phyloP scores from a whole-genome alignment of 2,113 vertebrate genomes.

The Charadrius vociferus region DNA sequence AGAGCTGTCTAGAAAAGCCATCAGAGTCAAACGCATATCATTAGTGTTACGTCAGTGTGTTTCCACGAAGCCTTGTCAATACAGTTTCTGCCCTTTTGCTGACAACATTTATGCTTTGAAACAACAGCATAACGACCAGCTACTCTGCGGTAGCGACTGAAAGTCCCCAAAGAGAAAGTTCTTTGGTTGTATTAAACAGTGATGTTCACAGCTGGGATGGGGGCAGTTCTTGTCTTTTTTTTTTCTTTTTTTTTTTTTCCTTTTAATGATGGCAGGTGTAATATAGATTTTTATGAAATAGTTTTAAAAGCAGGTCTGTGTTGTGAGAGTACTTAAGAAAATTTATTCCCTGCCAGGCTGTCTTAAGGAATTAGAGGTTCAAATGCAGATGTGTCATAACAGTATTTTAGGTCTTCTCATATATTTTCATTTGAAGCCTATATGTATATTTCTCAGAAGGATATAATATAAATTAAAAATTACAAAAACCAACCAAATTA shows the following conservation, averaged over 20 bases:
- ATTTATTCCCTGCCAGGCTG: neutral
- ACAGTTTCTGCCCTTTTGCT: slow-evolving; percentile 3
- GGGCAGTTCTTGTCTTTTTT: fast-evolving
- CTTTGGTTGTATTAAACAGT: neutral
- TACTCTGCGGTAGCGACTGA: neutral
- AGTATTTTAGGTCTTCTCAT: neutral
- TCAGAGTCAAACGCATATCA: neutral
- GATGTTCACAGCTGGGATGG: neutral
- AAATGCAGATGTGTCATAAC: neutral
- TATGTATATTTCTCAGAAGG: neutral
- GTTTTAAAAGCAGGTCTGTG: neutral
- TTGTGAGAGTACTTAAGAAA: neutral
- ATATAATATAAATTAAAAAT: neutral
- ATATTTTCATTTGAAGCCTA: neutral
- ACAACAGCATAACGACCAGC: slow-evolving; percentile 15
- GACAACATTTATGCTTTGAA: neutral
- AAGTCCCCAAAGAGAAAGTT: slow-evolving; percentile 14
- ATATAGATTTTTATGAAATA: neutral
- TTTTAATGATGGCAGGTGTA: neutral
- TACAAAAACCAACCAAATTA: neutral
- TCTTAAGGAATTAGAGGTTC: neutral
- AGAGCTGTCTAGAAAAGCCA: neutral
- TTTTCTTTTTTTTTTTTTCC: no score
- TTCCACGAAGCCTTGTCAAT: slow-evolving; percentile 28
- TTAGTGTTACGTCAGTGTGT: neutral